Evolutionary conservation across 2,113 vertebrate genomes (phyloP).

Genomic region (Origma solitaria): DNA sequence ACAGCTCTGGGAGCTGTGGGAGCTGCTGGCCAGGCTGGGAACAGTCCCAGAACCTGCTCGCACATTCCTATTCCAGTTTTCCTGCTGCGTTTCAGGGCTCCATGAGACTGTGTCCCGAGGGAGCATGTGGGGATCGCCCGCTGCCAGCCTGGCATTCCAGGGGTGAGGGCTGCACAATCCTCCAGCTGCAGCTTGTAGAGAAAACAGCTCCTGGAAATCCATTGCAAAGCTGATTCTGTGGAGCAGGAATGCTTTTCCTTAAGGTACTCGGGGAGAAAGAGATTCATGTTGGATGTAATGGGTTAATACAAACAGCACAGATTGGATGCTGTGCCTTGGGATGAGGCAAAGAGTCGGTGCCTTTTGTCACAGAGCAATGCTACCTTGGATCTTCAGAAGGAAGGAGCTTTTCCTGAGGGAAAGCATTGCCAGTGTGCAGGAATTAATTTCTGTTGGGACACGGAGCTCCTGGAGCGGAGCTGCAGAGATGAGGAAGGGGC

Average conservation of each 20-base stretch:
- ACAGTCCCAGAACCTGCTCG: not conserved
- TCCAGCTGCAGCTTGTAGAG: not conserved
- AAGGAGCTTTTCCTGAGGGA: not conserved
- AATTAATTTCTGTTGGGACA: not conserved
- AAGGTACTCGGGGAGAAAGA: not conserved
- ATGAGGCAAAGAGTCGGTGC: not conserved
- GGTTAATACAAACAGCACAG: not conserved
- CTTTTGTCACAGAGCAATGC: not conserved
- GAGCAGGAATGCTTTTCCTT: not conserved
- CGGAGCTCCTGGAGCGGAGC: not conserved
- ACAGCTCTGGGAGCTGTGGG: not conserved
- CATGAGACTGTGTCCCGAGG: accelerated
- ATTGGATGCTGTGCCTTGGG: not conserved
- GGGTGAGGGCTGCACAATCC: not conserved
- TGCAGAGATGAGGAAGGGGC: not conserved
- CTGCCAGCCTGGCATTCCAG: not conserved
- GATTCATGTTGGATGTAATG: not conserved
- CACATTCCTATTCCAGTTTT: not conserved
- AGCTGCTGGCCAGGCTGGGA: not conserved
- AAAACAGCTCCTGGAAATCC: not conserved
- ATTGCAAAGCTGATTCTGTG: not conserved
- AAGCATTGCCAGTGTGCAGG: not conserved
- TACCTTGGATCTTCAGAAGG: not conserved
- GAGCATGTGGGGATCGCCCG: accelerated
- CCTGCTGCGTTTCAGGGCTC: not conserved